Base-by-base conservation (phyloP, 2,888 invertebrate species). In the Acrocera orbiculus region DNA sequence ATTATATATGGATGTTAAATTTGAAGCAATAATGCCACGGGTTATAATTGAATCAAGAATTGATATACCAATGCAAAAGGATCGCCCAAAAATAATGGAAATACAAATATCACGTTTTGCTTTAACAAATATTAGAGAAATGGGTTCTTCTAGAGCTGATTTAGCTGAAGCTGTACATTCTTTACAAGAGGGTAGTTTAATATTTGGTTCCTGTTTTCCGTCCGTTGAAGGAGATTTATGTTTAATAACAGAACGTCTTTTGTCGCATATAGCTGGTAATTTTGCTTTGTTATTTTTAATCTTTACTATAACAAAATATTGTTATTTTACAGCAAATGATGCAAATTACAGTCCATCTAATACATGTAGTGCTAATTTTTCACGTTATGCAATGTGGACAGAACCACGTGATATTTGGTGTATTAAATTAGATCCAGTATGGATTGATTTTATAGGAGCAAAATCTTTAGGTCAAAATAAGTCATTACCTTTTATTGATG, bases 21-120 rank as follows among this genome's bases (percentile, higher is more conserved):
- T 90, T 38, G 92, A 95, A 64, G 79, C 89, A 28, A 81, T 96
- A 47, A 81, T 93, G 76, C 92, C 93, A 16, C 78, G 83, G 65
- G 48, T 60, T 38, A 46, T 61, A 16, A 53, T 61, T 42, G 87
- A 89, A 58, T 77, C 80, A 17, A 70, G 73, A 19, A 56, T 69
- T 7, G 80, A 82, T 44, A 9, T 23, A 11, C 71, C 78, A 4
- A 77, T 73, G 32, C 89, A 83, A 59, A 71, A 78, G 39, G 90
- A 92, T 56, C 66, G 90, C 16, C 95, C 93, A 0, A 79, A 78
- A 48, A 77, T 82, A 17, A 65, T 95, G 43, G 86, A 89, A 50
- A 63, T 61, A 17, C 61, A 61, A 47, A 54, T 61, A 23, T 56
- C 61, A n/a, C 52, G 61, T 11, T 59, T 61, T 27, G 66, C 74